Evolutionary conservation across 2,888 invertebrate species (phyloP), one percentile per base, ranked within the genome.

Genomic region (Dynastes hyllus): DNA sequence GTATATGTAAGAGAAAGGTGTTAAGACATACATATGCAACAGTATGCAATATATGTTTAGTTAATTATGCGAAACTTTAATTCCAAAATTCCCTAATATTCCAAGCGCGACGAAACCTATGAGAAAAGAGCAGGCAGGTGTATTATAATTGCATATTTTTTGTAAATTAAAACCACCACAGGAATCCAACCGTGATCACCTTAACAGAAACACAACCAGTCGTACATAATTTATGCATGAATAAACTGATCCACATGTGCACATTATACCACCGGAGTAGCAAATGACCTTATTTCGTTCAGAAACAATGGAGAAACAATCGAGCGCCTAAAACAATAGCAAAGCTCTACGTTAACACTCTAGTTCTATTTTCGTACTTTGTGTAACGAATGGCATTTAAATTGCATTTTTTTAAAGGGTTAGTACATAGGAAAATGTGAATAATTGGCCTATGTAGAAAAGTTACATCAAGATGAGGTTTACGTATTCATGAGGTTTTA

Each of bases 211-310:
- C 27, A 13, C 13, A 63, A 63, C 63, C 63, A 63, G 63, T 63
- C 32, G 63, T 22, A 29, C 69, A 51, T 69, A 69, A 67, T 67
- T 51, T 69, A 69, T 51, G 69, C 29, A 51, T 69, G 51, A 29
- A 69, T 69, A 69, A 69, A 29, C 22, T 27, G 27, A 65, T 45
- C 45, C 27, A 51, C 27, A 51, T 69, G 22, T 69, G 69, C 69
- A 69, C 51, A 69, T 51, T 29, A 69, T 29, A 29, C 63, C 32
- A n/a, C 29, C 32, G 5, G 32, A 63, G 22, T 5, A 13, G n/a
- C 53, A 27, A 27, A 22, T 58, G 55, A 58, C 27, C 55, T 58
- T 58, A 58, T 58, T 58, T 58, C 16, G 55, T 22, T 58, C 22
- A 58, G 55, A 58, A 58, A 58, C 55, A 58, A 58, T 58, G 22